Evolutionary conservation across 2,797 vertebrate genomes (phyloP).

Genomic region (Chromobotia macracanthus): DNA sequence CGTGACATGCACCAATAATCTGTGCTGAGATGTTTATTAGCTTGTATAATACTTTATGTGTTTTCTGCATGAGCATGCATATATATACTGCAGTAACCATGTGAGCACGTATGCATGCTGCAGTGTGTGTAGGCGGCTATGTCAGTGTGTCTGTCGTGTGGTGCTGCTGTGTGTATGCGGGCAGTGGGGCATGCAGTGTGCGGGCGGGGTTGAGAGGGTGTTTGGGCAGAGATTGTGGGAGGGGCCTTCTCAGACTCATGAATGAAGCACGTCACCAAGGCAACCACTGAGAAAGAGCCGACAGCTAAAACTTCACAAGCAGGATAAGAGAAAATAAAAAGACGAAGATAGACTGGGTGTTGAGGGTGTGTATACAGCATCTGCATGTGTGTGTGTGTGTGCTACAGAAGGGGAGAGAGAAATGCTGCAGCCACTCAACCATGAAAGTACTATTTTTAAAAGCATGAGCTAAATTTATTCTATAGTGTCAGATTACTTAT

Average conservation of each 20-base stretch:
- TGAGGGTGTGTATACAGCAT: not conserved
- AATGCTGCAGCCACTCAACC: slow-evolving; percentile 1
- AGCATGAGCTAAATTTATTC: slow-evolving; percentile 10
- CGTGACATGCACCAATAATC: not conserved
- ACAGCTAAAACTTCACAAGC: slow-evolving; percentile 17
- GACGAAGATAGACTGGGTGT: slow-evolving; percentile 6
- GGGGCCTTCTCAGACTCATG: slow-evolving; percentile 57
- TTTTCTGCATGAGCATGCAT: not conserved
- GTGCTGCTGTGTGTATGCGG: slow-evolving; percentile 52
- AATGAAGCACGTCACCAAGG: slow-evolving; percentile 65
- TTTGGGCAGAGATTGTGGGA: not conserved
- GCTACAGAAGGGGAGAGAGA: slow-evolving; percentile 11
- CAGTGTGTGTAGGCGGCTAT: slow-evolving; percentile 54
- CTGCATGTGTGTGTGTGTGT: not conserved
- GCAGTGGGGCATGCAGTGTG: slow-evolving; percentile 16
- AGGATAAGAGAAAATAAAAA: slow-evolving; percentile 10
- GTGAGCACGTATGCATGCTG: slow-evolving; percentile 24
- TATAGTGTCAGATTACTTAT: slow-evolving; percentile 8
- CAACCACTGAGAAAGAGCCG: slow-evolving; percentile 49
- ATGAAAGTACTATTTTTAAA: slow-evolving; percentile 1
- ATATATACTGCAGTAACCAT: not conserved
- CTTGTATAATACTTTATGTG: slow-evolving; percentile 24
- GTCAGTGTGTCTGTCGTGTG: slow-evolving; percentile 52
- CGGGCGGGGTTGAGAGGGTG: not conserved
- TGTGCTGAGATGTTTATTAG: slow-evolving; percentile 29